Conservation (phyloP, 2,888 invertebrate species). For the Orthosia gothica region DNA sequence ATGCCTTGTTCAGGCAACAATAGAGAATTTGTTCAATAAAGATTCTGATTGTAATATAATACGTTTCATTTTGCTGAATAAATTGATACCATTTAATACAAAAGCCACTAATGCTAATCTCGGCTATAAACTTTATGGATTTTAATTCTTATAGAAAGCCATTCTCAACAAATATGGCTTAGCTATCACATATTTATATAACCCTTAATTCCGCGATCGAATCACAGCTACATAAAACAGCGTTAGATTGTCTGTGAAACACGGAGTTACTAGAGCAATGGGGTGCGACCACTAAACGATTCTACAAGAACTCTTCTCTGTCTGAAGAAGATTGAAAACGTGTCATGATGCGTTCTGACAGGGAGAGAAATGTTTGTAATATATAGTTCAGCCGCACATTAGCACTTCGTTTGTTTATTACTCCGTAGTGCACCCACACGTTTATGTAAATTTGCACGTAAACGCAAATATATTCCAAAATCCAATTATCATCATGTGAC, state of each 20-base stretch:
- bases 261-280: too few species aligned
- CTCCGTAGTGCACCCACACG: background rate
- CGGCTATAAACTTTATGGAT: too few species aligned
- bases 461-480: constrained; percentile 29
- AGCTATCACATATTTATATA: constrained; percentile 10
- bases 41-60: too few species aligned
- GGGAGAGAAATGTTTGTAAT: background rate
- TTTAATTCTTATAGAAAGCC: background rate
- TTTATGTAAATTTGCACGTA: background rate
- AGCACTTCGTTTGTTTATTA: background rate
- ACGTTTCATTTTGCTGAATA: too few species aligned
- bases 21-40: too few species aligned
- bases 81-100: too few species aligned
- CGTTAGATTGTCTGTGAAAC: background rate
- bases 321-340: too few species aligned
- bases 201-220: constrained; percentile 6
- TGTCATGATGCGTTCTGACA: too few species aligned
- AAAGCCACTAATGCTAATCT: too few species aligned
- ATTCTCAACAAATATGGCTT: background rate
- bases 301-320: background rate
- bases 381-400: background rate
- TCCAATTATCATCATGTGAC: constrained; percentile 21
- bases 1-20: too few species aligned
- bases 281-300: background rate
- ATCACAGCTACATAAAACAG: constrained; percentile 9